A percentile compares a stretch with the other conserved stretches of the same genome.
Evolutionary conservation across 2,113 vertebrate genomes (phyloP).

Genomic region (Plestiodon gilberti): DNA sequence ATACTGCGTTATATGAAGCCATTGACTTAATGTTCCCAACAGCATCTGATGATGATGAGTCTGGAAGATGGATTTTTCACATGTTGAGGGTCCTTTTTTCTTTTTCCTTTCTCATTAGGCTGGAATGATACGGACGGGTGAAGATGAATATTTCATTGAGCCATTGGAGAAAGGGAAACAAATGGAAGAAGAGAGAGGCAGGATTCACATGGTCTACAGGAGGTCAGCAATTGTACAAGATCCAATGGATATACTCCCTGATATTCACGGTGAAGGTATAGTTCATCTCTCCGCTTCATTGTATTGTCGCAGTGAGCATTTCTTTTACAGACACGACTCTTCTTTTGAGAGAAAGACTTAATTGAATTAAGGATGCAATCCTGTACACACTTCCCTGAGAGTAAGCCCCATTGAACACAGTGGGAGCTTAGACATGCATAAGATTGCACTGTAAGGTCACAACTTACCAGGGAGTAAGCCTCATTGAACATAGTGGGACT

Average conservation of each 20-base stretch:
- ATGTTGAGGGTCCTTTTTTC: fast-evolving
- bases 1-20: too few relatives aligned
- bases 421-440: too few relatives aligned
- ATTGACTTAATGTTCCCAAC: background rate
- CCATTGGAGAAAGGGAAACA: slow-evolving; percentile 93
- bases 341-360: too few relatives aligned
- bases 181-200: slow-evolving; percentile 89
- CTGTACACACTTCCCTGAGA: too few relatives aligned
- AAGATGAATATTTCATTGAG: slow-evolving; percentile 97
- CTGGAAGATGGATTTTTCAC: background rate
- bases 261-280: slow-evolving; percentile 78
- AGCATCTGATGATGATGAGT: background rate
- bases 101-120: slow-evolving; percentile 78
- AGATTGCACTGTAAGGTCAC: too few relatives aligned
- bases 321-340: background rate
- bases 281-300: fast-evolving
- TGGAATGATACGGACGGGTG: slow-evolving; percentile 93
- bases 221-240: slow-evolving; percentile 80
- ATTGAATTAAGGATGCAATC: too few relatives aligned
- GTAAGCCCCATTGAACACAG: too few relatives aligned
- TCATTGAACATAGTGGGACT: background rate
- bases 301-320: fast-evolving
- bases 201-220: slow-evolving; percentile 93
- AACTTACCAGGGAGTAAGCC: too few relatives aligned
- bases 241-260: slow-evolving; percentile 66